These are phyloP conservation scores for Trichomycterus rosablanca DNA, from an alignment of 2,113 vertebrate genomes.

Conservation along the genomic window DNA sequence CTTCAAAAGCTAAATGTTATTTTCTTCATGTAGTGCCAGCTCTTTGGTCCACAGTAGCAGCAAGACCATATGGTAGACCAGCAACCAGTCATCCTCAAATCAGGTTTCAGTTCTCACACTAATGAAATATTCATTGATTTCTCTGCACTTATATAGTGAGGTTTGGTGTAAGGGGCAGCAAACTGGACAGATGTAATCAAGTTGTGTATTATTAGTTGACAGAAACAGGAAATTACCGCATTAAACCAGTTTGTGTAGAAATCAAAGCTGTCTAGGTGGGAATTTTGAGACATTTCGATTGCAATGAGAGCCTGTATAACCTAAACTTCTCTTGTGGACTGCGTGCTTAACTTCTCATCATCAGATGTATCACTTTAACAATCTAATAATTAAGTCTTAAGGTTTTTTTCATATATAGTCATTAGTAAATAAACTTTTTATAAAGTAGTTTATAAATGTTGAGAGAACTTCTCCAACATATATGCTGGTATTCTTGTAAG, in stretches of 20 bases:
- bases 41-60: neutral
- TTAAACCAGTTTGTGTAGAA: slow-evolving; percentile 9
- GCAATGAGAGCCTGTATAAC: neutral
- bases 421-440: no score
- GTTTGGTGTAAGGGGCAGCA: neutral
- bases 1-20: no score
- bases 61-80: slow-evolving; percentile 17
- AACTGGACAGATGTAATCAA: slow-evolving; percentile 3
- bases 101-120: slow-evolving; percentile 12
- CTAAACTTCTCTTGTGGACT: neutral
- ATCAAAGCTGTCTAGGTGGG: neutral
- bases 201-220: neutral
- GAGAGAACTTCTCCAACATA: no score
- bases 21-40: slow-evolving; percentile 4
- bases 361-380: no score
- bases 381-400: no score
- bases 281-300: neutral
- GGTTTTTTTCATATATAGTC: no score
- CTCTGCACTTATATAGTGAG: slow-evolving; percentile 6
- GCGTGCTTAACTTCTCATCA: no score
- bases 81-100: slow-evolving; percentile 20
- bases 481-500: no score
- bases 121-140: slow-evolving; percentile 40
- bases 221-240: neutral
- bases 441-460: no score